A percentile compares a stretch with the other conserved stretches of the same genome.
phyloP scores from a whole-genome alignment of 2,888 invertebrate species.

The Drosophila vallismaia region DNA sequence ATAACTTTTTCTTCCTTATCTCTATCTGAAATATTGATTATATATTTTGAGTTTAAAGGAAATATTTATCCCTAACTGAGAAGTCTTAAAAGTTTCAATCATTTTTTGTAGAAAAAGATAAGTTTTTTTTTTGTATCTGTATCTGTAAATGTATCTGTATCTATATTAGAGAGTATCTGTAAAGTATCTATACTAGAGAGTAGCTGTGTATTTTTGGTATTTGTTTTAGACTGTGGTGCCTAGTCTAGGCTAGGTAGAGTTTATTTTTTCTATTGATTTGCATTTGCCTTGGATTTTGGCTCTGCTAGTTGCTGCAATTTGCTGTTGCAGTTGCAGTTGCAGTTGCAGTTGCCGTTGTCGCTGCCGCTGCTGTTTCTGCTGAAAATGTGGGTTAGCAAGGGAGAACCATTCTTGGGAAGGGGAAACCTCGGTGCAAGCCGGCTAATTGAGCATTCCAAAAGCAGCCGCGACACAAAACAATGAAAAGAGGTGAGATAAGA shows the following conservation, averaged over 20 bases:
- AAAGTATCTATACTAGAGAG: background rate
- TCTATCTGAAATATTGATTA: constrained; percentile 3
- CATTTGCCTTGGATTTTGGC: constrained; percentile 33
- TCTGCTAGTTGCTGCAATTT: background rate
- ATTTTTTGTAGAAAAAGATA: no score
- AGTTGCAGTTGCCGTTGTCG: background rate
- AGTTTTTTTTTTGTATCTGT: background rate
- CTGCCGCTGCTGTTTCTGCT: constrained; percentile 8
- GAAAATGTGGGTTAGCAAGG: constrained; percentile 40
- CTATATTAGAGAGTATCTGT: background rate
- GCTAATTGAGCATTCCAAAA: constrained; percentile 72
- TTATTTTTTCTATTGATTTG: constrained; percentile 47
- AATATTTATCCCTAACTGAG: no score
- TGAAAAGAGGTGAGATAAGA: constrained; percentile 52
- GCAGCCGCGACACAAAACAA: constrained; percentile 49
- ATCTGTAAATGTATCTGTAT: background rate
- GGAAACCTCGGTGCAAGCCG: constrained; percentile 39
- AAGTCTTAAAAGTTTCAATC: no score
- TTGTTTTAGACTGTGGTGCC: constrained; percentile 24
- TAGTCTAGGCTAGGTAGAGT: constrained; percentile 24
- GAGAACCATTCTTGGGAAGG: constrained; percentile 33
- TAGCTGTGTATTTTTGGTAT: constrained; percentile 4
- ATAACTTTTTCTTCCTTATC: background rate
- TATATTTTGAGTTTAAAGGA: no score
- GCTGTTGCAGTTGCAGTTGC: no score